A percentile compares a stretch with the other conserved stretches of the same genome.
Conservation (phyloP, 2,113 vertebrate species). For the Galbula dea region DNA sequence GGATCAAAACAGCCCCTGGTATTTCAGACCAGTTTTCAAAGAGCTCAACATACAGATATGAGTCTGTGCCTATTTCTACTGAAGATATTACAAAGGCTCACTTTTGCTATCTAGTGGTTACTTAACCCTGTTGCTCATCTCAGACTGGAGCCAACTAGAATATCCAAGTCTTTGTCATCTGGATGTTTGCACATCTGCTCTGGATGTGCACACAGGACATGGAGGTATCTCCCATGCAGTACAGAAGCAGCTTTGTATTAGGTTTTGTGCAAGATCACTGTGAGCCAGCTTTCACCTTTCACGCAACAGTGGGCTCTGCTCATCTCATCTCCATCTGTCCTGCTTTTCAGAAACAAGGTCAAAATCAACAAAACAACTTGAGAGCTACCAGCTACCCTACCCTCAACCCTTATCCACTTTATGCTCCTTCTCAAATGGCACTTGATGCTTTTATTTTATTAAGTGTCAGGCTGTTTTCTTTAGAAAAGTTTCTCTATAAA, state of each 20-base stretch:
- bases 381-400: neutral
- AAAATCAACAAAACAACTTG: neutral
- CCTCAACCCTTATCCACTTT: neutral
- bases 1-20: neutral
- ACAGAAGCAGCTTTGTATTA: neutral
- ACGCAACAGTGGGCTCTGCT: neutral
- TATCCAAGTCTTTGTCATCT: neutral
- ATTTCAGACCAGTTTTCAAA: neutral
- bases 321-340: neutral
- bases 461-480: neutral
- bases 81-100: neutral
- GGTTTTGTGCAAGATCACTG: neutral
- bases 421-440: neutral
- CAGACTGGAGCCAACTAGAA: neutral
- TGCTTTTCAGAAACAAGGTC: neutral
- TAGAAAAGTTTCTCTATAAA: neutral
- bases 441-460: neutral
- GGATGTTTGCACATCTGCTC: neutral
- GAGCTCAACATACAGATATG: neutral
- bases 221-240: rapidly evolving
- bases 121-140: neutral
- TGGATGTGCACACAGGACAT: neutral
- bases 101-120: neutral
- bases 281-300: neutral
- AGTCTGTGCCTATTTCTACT: neutral